Percentiles rank a stretch among this genome's conserved stretches.
Conservation (phyloP, 2,113 vertebrate genomes). For the Aldabrachelys gigantea region DNA sequence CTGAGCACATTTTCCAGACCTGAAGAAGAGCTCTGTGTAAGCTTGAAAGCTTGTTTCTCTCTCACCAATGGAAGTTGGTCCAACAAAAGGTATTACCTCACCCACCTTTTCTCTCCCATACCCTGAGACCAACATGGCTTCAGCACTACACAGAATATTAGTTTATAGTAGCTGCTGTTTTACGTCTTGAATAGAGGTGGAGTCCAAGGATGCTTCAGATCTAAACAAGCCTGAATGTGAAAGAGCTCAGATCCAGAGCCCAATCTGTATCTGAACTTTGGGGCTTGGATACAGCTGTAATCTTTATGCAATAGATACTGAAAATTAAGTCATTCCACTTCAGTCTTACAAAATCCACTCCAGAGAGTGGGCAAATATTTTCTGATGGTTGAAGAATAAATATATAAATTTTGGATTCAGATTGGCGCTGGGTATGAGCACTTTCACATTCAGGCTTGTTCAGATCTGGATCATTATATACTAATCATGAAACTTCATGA, state of each 20-base stretch:
- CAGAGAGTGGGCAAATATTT: not conserved
- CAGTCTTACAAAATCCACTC: not conserved
- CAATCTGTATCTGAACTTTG: not conserved
- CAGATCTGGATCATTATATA: too few relatives aligned
- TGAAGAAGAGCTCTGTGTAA: not conserved
- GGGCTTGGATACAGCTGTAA: not conserved
- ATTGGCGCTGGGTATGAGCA: too few relatives aligned
- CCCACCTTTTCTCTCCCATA: not conserved
- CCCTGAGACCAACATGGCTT: not conserved
- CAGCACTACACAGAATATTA: not conserved
- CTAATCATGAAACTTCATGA: not conserved
- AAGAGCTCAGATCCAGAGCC: not conserved
- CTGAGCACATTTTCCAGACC: not conserved
- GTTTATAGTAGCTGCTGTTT: not conserved
- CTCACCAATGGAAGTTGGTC: not conserved
- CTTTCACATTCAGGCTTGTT: too few relatives aligned
- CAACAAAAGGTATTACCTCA: not conserved
- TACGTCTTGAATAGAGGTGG: not conserved
- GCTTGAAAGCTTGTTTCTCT: not conserved
- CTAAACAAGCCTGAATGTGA: not conserved
- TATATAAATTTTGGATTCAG: too few relatives aligned
- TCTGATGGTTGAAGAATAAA: not conserved
- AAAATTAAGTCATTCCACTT: not conserved
- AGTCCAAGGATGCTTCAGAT: not conserved
- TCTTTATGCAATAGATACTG: not conserved